Evolutionary conservation across 1,140 invertebrate species (phyloP).

Genomic region (Coptotermes formosanus): DNA sequence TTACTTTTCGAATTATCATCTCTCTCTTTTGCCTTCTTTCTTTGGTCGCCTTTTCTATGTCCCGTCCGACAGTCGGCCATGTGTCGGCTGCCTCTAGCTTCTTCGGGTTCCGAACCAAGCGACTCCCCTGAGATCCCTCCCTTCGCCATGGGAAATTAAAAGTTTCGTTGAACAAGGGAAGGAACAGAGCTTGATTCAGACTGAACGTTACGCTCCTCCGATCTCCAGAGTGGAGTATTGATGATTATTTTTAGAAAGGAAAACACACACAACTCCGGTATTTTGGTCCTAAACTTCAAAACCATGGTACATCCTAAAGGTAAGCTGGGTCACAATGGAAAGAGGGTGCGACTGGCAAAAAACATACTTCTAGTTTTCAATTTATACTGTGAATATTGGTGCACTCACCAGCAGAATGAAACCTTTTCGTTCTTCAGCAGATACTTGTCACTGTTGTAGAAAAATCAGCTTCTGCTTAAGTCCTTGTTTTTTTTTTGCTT

Average conservation of each 20-base stretch:
- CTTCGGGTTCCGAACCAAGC: slow-evolving; percentile 12
- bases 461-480: no score
- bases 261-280: not conserved
- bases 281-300: not conserved
- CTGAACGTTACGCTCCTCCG: not conserved
- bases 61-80: not conserved
- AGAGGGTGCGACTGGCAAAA: no score
- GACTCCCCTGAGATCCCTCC: not conserved
- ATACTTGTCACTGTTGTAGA: no score
- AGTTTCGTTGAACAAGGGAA: not conserved
- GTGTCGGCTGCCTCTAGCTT: not conserved
- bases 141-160: slow-evolving; percentile 7
- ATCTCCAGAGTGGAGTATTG: not conserved
- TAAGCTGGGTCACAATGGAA: no score
- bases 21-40: not conserved
- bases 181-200: not conserved
- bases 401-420: no score
- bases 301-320: no score
- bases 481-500: no score
- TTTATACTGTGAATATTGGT: no score
- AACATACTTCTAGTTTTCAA: no score
- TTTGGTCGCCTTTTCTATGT: not conserved
- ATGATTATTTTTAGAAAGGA: not conserved
- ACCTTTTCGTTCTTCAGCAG: no score
- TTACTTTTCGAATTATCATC: not conserved